Conservation (phyloP, 2,113 vertebrate genomes). For the Natator depressus region DNA sequence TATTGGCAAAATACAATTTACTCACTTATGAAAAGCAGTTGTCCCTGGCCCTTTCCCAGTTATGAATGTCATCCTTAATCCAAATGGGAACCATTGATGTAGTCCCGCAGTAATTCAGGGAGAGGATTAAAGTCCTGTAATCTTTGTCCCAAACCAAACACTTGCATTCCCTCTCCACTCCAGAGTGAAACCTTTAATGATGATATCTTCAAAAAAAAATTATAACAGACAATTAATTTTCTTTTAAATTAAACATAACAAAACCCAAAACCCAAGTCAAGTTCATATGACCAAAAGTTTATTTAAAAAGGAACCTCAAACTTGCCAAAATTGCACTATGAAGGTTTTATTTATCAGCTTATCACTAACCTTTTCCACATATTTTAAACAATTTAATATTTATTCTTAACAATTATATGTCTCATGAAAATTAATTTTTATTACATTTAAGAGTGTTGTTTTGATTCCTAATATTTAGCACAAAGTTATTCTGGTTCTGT, state of each 20-base stretch:
- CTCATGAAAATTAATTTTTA: neutral
- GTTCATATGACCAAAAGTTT: neutral
- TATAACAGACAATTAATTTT: neutral
- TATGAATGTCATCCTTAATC: neutral
- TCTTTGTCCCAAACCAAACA: neutral
- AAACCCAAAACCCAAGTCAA: neutral
- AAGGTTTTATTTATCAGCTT: neutral
- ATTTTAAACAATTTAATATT: constrained; percentile 16
- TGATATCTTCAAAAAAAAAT: neutral
- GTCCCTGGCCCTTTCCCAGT: neutral
- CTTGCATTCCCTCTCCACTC: neutral
- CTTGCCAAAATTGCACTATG: constrained; percentile 4
- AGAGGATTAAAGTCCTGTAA: neutral
- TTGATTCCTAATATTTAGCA: constrained; percentile 8
- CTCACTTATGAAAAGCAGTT: neutral
- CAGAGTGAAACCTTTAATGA: neutral
- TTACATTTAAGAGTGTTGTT: neutral
- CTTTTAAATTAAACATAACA: neutral
- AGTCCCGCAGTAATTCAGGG: neutral
- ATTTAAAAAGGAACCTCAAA: neutral
- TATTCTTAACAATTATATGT: neutral
- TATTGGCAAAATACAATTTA: neutral
- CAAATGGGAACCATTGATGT: neutral
- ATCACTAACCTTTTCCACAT: neutral
- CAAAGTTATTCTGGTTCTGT: constrained; percentile 14